These are phyloP conservation scores for Hyla sarda DNA, from an alignment of 2,113 vertebrate genomes.

Conservation along the genomic window DNA sequence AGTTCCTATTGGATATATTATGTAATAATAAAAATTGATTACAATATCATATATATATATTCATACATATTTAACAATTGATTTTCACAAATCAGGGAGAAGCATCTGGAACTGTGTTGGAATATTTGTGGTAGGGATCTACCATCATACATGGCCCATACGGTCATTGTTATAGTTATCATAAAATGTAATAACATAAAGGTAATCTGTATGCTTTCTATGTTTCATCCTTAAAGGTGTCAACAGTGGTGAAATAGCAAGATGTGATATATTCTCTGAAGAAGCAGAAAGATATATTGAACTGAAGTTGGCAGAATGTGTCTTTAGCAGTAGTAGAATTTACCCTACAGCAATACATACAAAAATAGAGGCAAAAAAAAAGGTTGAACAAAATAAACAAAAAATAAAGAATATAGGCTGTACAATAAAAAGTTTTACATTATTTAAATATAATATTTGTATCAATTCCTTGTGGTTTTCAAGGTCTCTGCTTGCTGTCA, in stretches of 20 bases:
- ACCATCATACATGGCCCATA: too few species aligned
- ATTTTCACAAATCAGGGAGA: too few species aligned
- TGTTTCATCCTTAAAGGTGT: not conserved
- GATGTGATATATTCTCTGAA: not conserved
- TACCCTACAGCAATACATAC: not conserved
- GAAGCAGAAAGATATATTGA: not conserved
- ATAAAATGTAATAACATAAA: not conserved
- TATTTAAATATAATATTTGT: too few species aligned
- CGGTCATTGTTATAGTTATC: not conserved
- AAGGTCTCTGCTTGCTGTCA: too few species aligned
- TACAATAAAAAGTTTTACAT: not conserved
- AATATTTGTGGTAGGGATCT: too few species aligned
- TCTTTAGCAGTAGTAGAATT: not conserved
- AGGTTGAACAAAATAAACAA: not conserved
- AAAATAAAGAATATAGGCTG: not conserved
- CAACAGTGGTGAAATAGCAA: not conserved
- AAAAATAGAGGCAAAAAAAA: not conserved
- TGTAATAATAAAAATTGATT: too few species aligned
- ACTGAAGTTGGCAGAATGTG: not conserved
- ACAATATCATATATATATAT: too few species aligned
- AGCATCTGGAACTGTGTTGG: too few species aligned
- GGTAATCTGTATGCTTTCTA: not conserved
- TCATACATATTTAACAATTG: too few species aligned
- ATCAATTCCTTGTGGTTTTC: too few species aligned
- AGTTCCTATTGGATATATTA: too few species aligned